Evolutionary conservation across 2,797 vertebrate genomes (phyloP), one percentile per base, ranked within the genome.

Genomic region (Syngnathus acus): DNA sequence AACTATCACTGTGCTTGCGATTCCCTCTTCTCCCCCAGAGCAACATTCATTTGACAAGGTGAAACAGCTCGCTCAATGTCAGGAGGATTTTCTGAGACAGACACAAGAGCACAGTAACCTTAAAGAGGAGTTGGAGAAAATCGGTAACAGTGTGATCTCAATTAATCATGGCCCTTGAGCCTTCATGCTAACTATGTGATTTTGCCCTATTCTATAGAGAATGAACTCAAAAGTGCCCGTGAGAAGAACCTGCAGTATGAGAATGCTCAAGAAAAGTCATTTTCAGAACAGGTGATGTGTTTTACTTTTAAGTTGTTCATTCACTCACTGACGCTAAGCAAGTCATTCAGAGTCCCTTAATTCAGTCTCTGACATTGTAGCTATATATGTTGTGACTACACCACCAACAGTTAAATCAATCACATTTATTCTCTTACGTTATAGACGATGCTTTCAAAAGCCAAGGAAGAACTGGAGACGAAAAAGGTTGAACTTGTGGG

Each of bases 31-130:
- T 68, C 4, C 45, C 55, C 50, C 82, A 99, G 97, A 99, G 19
- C 95, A 98, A 92, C 94, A 97, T n/a, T 96, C 96, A 73, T 98
- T 98, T 73, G 95, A 98, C 73, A 93, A 98, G 68, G 95, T 96
- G 73, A 95, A 94, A 71, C 92, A 93, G n/a, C 91, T 96, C 26
- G 87, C 90, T 38, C 93, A 94, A n/a, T 92, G 92, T 82, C 95
- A 94, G 71, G 92, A 95, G n/a, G 92, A 95, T 2, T 93, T 94
- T 63, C 80, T 96, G 64, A 90, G 89, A 7, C 90, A 95, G 81
- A 93, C 93, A 0, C 92, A 95, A 66, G 94, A 95, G 17, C 91
- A 94, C 77, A 89, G 92, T 5, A 93, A 82, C 65, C 88, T 98
- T 9, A 90, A 90, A 54, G 91, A 94, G 26, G 92, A 95, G 68